phyloP scores from a whole-genome alignment of 2,113 vertebrate species.

The Lasiurus cinereus region DNA sequence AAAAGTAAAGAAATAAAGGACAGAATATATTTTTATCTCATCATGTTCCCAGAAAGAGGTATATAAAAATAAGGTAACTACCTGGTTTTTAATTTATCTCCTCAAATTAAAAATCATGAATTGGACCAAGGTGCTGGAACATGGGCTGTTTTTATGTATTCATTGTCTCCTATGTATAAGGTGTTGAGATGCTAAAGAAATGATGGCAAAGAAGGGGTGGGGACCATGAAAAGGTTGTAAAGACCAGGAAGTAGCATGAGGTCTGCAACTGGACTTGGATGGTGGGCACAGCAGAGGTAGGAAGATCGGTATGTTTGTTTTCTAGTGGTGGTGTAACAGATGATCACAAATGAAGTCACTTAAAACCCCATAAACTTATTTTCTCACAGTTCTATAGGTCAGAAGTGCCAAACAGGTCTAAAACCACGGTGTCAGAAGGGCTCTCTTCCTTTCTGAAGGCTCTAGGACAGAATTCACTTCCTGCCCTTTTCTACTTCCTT shows the following conservation, averaged over 20 bases:
- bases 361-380: background rate
- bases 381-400: background rate
- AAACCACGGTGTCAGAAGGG: background rate
- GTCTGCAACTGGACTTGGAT: too few species aligned
- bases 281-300: background rate
- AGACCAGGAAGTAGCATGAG: background rate
- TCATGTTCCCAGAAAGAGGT: background rate
- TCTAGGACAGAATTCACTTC: background rate
- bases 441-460: background rate
- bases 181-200: background rate
- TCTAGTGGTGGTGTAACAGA: background rate
- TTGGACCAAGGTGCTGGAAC: background rate
- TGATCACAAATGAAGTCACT: background rate
- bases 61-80: slow-evolving; percentile 22
- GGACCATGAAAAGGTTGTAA: background rate
- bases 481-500: background rate
- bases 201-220: background rate
- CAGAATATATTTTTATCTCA: background rate
- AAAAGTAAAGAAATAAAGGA: background rate
- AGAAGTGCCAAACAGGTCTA: background rate
- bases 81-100: slow-evolving; percentile 14
- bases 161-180: background rate
- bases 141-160: background rate
- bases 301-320: background rate
- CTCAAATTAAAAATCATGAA: slow-evolving; percentile 4